A percentile compares a stretch with the other conserved stretches of the same genome.
phyloP scores from a whole-genome alignment of 2,113 vertebrate species.

The Opisthocomus hoazin region DNA sequence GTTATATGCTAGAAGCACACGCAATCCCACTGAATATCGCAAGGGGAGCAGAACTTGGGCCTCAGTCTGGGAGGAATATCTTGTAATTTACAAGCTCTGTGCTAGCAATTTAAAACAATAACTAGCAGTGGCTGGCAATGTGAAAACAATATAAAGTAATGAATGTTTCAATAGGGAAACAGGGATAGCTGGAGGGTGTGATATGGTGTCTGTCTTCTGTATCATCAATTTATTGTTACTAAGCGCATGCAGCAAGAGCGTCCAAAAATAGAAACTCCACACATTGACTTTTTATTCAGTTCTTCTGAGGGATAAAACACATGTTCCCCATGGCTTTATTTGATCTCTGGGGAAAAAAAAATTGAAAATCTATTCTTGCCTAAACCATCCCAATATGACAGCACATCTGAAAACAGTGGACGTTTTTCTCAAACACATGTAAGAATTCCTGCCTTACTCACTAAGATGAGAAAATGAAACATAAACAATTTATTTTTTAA shows the following conservation, averaged over 20 bases:
- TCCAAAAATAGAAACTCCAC: conserved; percentile 50
- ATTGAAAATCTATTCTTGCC: neutral
- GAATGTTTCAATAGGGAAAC: conserved; percentile 62
- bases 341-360: neutral
- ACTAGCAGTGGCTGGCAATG: conserved; percentile 53
- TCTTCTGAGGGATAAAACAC: conserved; percentile 42
- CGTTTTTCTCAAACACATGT: neutral
- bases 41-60: neutral
- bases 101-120: conserved; percentile 62
- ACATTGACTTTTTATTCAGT: conserved; percentile 52
- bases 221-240: conserved; percentile 55
- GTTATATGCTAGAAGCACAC: neutral
- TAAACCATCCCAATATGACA: neutral
- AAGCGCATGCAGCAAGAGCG: conserved; percentile 40
- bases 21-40: neutral
- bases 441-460: neutral
- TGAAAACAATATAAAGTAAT: conserved; percentile 61
- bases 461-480: neutral
- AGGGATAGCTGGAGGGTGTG: conserved; percentile 57
- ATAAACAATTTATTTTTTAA: neutral
- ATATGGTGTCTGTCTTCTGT: conserved; percentile 44
- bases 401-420: neutral
- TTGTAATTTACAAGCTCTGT: conserved; percentile 54
- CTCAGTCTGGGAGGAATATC: conserved; percentile 39
- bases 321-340: conserved; percentile 41